Evolutionary conservation across 2,888 invertebrate genomes (phyloP).

Genomic region (Eupeodes latifasciatus): DNA sequence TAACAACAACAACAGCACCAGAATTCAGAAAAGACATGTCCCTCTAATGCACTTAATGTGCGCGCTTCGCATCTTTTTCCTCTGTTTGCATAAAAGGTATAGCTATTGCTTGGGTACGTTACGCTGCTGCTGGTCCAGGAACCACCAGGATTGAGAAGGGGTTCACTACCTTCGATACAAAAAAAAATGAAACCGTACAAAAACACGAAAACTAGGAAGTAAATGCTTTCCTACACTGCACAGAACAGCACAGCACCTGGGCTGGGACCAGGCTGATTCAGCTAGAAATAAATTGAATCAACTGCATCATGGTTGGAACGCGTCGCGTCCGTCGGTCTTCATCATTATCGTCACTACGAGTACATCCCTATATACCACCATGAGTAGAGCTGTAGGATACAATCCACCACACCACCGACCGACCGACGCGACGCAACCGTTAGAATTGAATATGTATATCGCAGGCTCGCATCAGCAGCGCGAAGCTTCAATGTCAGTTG

Average conservation of each 20-base stretch:
- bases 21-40: constrained; percentile 66
- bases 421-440: constrained; percentile 1
- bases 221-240: constrained; percentile 51
- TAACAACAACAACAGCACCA: constrained; percentile 7
- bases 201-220: constrained; percentile 67
- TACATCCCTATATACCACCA: constrained; percentile 25
- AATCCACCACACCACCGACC: constrained; percentile 27
- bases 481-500: constrained; percentile 71
- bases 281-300: constrained; percentile 65
- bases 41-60: constrained; percentile 75
- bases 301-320: constrained; percentile 51
- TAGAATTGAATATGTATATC: constrained; percentile 76
- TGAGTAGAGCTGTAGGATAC: neutral
- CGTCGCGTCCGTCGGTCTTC: constrained; percentile 42
- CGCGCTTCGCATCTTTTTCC: constrained; percentile 72
- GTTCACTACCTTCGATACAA: neutral
- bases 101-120: constrained; percentile 6
- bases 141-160: neutral
- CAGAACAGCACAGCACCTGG: constrained; percentile 40
- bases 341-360: constrained; percentile 44
- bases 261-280: constrained; percentile 13
- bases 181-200: neutral
- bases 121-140: constrained; percentile 15
- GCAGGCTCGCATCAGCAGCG: constrained; percentile 60
- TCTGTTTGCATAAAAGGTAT: constrained; percentile 56